phyloP scores from a whole-genome alignment of 2,113 vertebrate species.

The Podarcis muralis region DNA sequence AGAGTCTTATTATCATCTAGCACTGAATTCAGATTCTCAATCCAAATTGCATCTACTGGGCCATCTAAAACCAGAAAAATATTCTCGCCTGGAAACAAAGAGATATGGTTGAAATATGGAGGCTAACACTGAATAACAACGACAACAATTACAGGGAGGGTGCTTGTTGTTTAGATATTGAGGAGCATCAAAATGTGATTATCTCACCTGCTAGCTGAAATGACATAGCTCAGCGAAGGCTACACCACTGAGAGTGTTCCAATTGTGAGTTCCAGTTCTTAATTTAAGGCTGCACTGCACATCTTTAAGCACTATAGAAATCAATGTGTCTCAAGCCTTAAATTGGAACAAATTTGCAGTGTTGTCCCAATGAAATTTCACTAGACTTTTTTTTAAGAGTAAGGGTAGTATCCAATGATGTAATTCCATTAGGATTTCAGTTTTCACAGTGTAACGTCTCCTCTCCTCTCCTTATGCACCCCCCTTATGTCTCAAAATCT shows the following conservation, averaged over 20 bases:
- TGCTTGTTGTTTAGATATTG: background rate
- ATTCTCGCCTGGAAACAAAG: slow-evolving; percentile 76
- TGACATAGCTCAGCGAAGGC: background rate
- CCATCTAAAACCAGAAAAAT: slow-evolving; percentile 81
- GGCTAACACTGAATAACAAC: background rate
- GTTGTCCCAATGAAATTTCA: background rate
- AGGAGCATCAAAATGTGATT: background rate
- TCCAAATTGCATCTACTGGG: slow-evolving; percentile 83
- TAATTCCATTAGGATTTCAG: no score
- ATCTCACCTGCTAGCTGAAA: background rate
- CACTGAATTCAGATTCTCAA: slow-evolving; percentile 84
- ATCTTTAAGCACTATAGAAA: background rate
- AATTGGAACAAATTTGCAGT: background rate
- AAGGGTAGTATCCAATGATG: no score
- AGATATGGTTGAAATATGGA: background rate
- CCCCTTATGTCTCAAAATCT: no score
- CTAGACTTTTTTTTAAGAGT: background rate
- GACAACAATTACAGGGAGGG: background rate
- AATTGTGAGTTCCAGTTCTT: background rate
- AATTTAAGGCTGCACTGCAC: background rate
- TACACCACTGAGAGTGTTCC: background rate
- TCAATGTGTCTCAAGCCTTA: background rate
- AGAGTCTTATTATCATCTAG: slow-evolving; percentile 83
- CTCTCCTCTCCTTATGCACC: no score
- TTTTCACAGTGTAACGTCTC: no score